Conservation (phyloP, 2,113 vertebrate genomes). For the cattle (Bos taurus) region ARS-UCD2.0 NC_037337.1:102830501-102831000, state of each 20-base stretch:
- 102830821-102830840: background rate
- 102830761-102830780: background rate
- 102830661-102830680: background rate
- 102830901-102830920: background rate
- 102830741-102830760: background rate
- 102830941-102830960: background rate
- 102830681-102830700: background rate
- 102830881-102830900: background rate
- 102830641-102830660: background rate
- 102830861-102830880: background rate
- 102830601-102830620: background rate
- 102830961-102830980: background rate
- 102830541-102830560: background rate
- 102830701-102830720: background rate
- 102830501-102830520: background rate
- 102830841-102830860: background rate
- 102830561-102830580: background rate
- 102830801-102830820: background rate
- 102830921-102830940: background rate
- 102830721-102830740: background rate
- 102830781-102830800: background rate
- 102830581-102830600: background rate
- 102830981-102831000: background rate
- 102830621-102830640: background rate
- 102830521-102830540: background rate